These are phyloP conservation scores for Formica selysi DNA, from an alignment of 1,140 invertebrate genomes.

Conservation along the genomic window DNA sequence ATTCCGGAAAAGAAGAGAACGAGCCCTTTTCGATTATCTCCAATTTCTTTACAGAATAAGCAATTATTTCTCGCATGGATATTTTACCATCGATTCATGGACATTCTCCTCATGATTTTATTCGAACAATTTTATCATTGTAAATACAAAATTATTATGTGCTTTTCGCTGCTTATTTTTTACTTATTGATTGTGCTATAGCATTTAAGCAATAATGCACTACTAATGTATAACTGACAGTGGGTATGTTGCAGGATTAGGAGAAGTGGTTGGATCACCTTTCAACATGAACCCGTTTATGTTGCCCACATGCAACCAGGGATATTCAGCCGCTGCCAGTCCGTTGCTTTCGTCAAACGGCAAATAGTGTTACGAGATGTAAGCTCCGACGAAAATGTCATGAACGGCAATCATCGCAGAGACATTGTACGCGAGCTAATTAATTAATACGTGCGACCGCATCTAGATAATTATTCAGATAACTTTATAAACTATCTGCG, in stretches of 20 bases:
- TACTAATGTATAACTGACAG: constrained; percentile 81
- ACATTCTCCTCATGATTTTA: neutral
- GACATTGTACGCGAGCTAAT: constrained; percentile 43
- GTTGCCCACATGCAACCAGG: constrained; percentile 95
- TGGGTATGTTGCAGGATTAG: constrained; percentile 88
- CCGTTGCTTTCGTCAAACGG: constrained; percentile 94
- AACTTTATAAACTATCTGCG: neutral
- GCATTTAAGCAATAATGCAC: constrained; percentile 47
- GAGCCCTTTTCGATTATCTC: neutral
- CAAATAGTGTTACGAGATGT: constrained; percentile 88
- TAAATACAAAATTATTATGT: neutral
- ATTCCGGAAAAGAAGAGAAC: constrained; percentile 10
- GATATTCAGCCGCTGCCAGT: constrained; percentile 90
- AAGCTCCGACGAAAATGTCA: constrained; percentile 61
- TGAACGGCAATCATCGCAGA: constrained; percentile 27
- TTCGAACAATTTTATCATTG: constrained; percentile 6
- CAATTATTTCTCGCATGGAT: neutral
- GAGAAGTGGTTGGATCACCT: constrained; percentile 93
- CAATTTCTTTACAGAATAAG: neutral
- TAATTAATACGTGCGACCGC: constrained; percentile 10
- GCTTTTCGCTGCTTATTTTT: constrained; percentile 25
- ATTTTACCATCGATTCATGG: neutral
- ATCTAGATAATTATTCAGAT: constrained; percentile 38
- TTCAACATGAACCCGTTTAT: constrained; percentile 97
- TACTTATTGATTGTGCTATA: constrained; percentile 26